phyloP scores from a whole-genome alignment of 2,113 vertebrate genomes.

The Ceyx margarethae region DNA sequence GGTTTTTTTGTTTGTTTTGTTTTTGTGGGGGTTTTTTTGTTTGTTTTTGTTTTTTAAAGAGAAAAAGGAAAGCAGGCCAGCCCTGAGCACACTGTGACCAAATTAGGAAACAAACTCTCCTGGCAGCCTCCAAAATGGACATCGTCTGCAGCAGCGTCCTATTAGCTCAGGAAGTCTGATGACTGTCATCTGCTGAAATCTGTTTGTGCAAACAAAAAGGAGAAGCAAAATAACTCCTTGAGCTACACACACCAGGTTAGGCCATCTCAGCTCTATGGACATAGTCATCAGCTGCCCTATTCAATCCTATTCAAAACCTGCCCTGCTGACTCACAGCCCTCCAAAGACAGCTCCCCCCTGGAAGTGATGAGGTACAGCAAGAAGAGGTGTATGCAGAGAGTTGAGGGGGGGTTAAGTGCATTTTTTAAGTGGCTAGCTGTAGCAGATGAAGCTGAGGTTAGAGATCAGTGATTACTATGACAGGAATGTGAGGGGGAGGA shows the following conservation, averaged over 20 bases:
- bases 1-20: too few species aligned
- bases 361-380: background rate
- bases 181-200: constrained; percentile 53
- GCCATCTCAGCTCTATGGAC: background rate
- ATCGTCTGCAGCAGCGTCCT: background rate
- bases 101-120: constrained; percentile 77
- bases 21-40: too few species aligned
- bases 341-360: background rate
- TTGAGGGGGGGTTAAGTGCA: background rate
- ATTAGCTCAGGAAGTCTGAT: constrained; percentile 54
- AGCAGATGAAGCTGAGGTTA: constrained; percentile 52
- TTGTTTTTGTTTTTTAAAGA: too few species aligned
- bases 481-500: constrained; percentile 64
- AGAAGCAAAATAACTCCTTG: constrained; percentile 40
- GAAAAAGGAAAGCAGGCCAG: constrained; percentile 60
- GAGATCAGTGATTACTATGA: constrained; percentile 54
- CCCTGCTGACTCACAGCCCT: background rate
- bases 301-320: background rate
- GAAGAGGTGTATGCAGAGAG: background rate
- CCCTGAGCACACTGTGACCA: constrained; percentile 70
- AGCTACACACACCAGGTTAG: background rate
- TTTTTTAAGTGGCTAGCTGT: background rate
- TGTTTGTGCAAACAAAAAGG: constrained; percentile 56
- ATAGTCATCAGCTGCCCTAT: background rate
- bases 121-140: constrained; percentile 52